Evolutionary conservation across 2,797 vertebrate genomes (phyloP).

Genomic region (Eulemur mongoz): DNA sequence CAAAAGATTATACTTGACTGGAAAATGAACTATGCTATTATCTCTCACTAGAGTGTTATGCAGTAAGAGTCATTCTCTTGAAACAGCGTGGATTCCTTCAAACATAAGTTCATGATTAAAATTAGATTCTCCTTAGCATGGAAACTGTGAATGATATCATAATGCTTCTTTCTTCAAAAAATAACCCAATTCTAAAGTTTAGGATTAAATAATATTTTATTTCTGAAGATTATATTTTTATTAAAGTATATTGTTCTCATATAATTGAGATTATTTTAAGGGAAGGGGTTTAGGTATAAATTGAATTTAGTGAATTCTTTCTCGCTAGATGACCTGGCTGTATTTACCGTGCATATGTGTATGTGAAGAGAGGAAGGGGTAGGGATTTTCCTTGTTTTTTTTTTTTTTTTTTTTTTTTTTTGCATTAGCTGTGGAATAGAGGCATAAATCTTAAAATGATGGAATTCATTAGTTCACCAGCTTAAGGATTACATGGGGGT

Average conservation of each 20-base stretch:
- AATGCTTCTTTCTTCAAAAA: background rate
- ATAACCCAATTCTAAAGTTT: background rate
- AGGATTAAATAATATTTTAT: background rate
- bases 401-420: too few species aligned
- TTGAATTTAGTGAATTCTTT: background rate
- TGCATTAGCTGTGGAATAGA: background rate
- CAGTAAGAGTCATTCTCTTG: background rate
- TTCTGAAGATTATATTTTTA: background rate
- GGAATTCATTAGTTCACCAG: background rate
- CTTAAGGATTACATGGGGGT: background rate
- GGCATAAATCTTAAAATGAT: background rate
- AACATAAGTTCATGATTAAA: constrained; percentile 6
- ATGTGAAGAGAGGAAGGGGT: background rate
- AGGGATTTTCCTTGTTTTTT: background rate
- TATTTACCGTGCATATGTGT: background rate
- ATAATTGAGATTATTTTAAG: background rate
- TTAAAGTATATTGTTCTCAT: background rate
- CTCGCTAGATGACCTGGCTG: background rate
- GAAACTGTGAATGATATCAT: background rate
- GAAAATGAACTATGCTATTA: constrained; percentile 32
- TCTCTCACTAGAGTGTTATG: background rate
- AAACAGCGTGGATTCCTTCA: constrained; percentile 37
- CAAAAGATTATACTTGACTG: constrained; percentile 33
- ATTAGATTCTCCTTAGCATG: background rate
- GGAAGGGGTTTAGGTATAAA: background rate